phyloP scores from a whole-genome alignment of 2,797 vertebrate species.

The Syngnathus rostellatus region DNA sequence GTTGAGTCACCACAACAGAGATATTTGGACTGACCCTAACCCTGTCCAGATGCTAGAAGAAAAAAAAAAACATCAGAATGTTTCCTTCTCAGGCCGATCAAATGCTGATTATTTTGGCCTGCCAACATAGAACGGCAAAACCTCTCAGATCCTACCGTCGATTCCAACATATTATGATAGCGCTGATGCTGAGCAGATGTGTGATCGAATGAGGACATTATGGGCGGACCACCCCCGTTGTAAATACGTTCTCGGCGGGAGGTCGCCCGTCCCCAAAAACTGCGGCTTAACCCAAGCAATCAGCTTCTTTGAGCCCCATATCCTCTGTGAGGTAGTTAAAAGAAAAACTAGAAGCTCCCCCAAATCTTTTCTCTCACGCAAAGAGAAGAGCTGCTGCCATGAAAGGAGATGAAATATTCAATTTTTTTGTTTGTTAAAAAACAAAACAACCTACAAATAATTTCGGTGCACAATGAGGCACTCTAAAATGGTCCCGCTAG shows the following conservation, averaged over 20 bases:
- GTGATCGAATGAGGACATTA: slow-evolving; percentile 36
- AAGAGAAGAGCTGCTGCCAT: neutral
- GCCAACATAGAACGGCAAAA: slow-evolving; percentile 25
- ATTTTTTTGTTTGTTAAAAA: too few species aligned
- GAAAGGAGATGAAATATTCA: neutral
- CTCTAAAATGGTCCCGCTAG: too few species aligned
- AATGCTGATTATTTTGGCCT: slow-evolving; percentile 40
- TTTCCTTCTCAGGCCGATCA: slow-evolving; percentile 37
- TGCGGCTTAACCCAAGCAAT: slow-evolving; percentile 57
- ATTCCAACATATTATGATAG: slow-evolving; percentile 31
- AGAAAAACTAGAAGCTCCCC: slow-evolving; percentile 24
- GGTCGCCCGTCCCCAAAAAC: slow-evolving; percentile 24
- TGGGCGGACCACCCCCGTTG: slow-evolving; percentile 45
- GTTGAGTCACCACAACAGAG: neutral
- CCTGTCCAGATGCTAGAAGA: slow-evolving; percentile 25
- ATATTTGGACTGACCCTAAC: slow-evolving; percentile 11
- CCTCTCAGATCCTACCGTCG: slow-evolving; percentile 14
- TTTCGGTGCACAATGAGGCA: too few species aligned
- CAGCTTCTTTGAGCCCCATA: slow-evolving; percentile 37
- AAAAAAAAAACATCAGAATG: slow-evolving; percentile 43
- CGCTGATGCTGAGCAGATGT: slow-evolving; percentile 58
- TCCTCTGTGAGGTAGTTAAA: slow-evolving; percentile 26
- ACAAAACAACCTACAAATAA: too few species aligned
- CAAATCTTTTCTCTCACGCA: slow-evolving; percentile 35
- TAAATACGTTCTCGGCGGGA: slow-evolving; percentile 44